These are phyloP conservation scores for Microplitis deprimator DNA, from an alignment of 2,888 invertebrate species.

Conservation along the genomic window DNA sequence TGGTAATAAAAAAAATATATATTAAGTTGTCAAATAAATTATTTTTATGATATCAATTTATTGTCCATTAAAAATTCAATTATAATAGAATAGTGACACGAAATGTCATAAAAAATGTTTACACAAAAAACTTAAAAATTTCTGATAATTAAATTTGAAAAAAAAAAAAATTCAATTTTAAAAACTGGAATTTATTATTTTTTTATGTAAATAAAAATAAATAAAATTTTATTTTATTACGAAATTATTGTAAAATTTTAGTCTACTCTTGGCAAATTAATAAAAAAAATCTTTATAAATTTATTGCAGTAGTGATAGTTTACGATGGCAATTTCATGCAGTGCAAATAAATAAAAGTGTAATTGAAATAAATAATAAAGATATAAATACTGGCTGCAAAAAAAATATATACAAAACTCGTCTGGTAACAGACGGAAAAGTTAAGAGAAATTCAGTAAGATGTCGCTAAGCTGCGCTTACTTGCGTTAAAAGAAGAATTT, in stretches of 20 bases:
- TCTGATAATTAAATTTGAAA: too few relatives aligned
- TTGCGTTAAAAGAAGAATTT: not conserved
- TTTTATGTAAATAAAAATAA: too few relatives aligned
- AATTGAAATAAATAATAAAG: not conserved
- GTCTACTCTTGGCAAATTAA: too few relatives aligned
- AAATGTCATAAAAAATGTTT: not conserved
- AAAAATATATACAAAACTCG: not conserved
- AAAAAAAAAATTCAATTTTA: too few relatives aligned
- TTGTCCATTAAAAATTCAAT: not conserved
- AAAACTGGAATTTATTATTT: too few relatives aligned
- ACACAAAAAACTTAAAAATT: not conserved
- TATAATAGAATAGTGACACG: not conserved
- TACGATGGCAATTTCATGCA: too few relatives aligned
- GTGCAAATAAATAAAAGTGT: not conserved
- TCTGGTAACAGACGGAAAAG: not conserved
- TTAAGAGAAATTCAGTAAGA: not conserved
- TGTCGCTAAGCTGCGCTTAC: not conserved
- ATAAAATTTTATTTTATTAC: too few relatives aligned
- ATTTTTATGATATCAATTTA: not conserved
- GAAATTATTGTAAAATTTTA: too few relatives aligned
- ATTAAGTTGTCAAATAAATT: not conserved
- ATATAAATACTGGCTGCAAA: not conserved
- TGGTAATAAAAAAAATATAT: not conserved
- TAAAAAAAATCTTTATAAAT: too few relatives aligned
- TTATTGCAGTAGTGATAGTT: too few relatives aligned